A percentile compares a stretch with the other conserved stretches of the same genome.
These are phyloP conservation scores for Dicaeum eximium DNA, from an alignment of 2,113 vertebrate genomes.

Conservation along the genomic window DNA sequence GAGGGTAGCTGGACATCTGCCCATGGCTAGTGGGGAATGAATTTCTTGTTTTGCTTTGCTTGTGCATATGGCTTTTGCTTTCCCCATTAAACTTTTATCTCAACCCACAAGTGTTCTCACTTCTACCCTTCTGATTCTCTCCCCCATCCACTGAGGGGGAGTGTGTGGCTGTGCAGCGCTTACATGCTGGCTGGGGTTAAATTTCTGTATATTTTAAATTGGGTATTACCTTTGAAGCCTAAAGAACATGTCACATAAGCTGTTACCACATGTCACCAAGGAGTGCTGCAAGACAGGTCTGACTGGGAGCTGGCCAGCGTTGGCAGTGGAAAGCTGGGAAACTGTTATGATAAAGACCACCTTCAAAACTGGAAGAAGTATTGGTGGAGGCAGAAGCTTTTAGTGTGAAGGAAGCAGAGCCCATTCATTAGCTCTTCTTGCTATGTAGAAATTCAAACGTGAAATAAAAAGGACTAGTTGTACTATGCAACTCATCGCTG, in stretches of 20 bases:
- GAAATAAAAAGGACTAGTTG: neutral
- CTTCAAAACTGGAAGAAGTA: neutral
- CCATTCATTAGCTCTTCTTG: neutral
- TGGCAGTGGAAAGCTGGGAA: neutral
- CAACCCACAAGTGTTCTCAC: neutral
- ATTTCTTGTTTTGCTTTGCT: neutral
- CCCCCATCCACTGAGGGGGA: neutral
- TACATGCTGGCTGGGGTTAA: neutral
- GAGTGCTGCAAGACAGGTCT: neutral
- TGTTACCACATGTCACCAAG: neutral
- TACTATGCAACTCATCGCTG: neutral
- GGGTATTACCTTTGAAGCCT: neutral
- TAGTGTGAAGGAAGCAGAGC: neutral
- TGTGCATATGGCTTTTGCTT: neutral
- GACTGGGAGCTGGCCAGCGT: neutral
- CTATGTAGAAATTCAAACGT: neutral
- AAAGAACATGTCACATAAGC: neutral
- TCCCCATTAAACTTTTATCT: neutral
- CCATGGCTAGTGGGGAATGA: neutral
- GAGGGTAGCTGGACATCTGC: neutral
- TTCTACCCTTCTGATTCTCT: neutral
- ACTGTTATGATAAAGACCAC: neutral
- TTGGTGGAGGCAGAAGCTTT: neutral
- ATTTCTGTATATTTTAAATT: neutral
- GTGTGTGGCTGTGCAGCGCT: neutral